These are phyloP conservation scores for Lacerta viridis DNA, from an alignment of 2,797 vertebrate genomes.

Conservation along the genomic window DNA sequence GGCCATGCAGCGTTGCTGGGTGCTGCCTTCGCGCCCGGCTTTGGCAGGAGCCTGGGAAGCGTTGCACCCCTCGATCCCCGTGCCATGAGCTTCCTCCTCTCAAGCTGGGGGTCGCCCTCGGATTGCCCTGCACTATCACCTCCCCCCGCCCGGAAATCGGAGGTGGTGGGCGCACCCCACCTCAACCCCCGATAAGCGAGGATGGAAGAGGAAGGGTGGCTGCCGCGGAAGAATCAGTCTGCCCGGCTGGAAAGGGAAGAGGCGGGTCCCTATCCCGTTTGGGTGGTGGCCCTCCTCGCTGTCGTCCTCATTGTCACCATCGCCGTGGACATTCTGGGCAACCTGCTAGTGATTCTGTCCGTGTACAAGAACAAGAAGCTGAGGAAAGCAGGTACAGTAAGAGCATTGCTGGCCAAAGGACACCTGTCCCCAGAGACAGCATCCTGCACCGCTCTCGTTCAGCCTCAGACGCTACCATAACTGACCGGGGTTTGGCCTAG, in stretches of 20 bases:
- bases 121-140: not conserved
- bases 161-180: no score
- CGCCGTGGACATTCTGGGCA: slow-evolving; percentile 86
- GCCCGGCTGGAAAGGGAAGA: slow-evolving; percentile 66
- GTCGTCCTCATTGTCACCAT: slow-evolving; percentile 87
- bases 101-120: not conserved
- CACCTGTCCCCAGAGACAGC: not conserved
- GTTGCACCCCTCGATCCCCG: not conserved
- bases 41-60: not conserved
- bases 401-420: not conserved
- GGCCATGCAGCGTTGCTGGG: not conserved
- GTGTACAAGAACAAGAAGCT: slow-evolving; percentile 89
- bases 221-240: slow-evolving; percentile 55
- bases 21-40: not conserved
- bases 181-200: not conserved
- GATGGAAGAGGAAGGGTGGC: slow-evolving; percentile 59
- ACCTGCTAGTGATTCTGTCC: slow-evolving; percentile 88
- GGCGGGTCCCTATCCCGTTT: slow-evolving; percentile 75
- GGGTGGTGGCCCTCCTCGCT: slow-evolving; percentile 82
- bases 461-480: not conserved
- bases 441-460: no score
- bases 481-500: not conserved
- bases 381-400: slow-evolving; percentile 85
- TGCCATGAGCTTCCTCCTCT: no score
- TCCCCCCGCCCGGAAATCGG: no score